phyloP scores from a whole-genome alignment of 1,140 invertebrate species.

The Tetramorium alpestre region DNA sequence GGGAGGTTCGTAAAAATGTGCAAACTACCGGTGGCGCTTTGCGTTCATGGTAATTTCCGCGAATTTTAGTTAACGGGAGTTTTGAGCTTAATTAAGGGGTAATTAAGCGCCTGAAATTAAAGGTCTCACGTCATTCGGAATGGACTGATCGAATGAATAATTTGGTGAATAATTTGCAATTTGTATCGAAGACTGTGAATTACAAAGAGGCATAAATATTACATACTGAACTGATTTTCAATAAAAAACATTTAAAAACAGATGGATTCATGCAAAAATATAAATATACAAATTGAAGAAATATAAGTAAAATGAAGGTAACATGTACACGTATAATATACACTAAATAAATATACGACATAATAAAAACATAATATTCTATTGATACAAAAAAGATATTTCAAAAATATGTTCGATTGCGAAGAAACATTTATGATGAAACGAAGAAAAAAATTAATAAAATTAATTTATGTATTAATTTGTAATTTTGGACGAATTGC shows the following conservation, averaged over 20 bases:
- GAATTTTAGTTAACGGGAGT: constrained; percentile 9
- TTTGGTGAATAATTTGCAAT: background rate
- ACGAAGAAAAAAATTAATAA: background rate
- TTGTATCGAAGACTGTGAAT: background rate
- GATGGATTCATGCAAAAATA: background rate
- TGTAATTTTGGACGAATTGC: background rate
- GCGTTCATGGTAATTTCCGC: background rate
- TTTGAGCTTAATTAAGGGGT: constrained; percentile 20
- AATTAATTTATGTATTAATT: background rate
- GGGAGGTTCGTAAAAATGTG: background rate
- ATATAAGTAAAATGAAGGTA: background rate
- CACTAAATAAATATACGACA: background rate
- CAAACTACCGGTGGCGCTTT: background rate
- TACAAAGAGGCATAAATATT: background rate
- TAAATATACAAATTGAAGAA: constrained; percentile 14
- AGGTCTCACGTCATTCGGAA: background rate
- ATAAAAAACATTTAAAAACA: background rate
- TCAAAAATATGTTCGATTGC: background rate
- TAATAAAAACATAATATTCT: background rate
- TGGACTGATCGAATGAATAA: background rate
- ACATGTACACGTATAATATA: background rate
- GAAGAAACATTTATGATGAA: background rate
- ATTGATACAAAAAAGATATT: background rate
- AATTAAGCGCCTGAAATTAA: constrained; percentile 16
- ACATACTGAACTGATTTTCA: background rate